Base-by-base conservation (phyloP, 2,888 invertebrate genomes). In the Carcina quercana region DNA sequence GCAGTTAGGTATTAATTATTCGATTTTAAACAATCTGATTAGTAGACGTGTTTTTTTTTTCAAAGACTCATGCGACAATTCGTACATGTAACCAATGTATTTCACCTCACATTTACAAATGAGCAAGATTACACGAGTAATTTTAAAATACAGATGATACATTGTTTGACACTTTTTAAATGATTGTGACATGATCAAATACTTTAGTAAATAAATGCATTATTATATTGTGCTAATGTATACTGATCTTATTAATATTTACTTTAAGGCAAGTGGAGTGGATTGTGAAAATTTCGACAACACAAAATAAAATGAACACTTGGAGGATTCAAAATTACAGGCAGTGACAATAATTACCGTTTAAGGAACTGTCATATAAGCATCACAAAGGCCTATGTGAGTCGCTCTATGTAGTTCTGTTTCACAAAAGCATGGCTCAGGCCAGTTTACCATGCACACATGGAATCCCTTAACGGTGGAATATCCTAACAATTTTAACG, bases 261-360 rank as follows among this genome's bases (percentile, higher is more conserved):
- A 53, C 45, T 46, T n/a, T 58, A 72, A 70, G 74, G 69, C 73
- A 69, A 73, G 67, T 70, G 54, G 58, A 48, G 35, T 42, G n/a
- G n/a, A n/a, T n/a, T n/a, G n/a, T 43, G 17, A 17, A 24, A 11
- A 10, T 24, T 24, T 24, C 10, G n/a, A 11, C 11, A 11, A 24
- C 6, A 53, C 55, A 53, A 54, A 54, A 62, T 51, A 59, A 64
- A 61, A 66, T 68, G 71, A 76, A 76, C 76, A 74, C 68, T 67
- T 57, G 52, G 47, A 52, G 41, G 52, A 55, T 51, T 50, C 50
- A 63, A 58, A 63, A 67, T 59, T 45, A 57, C 19, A 70, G 75
- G 75, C 78, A 78, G 78, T 75, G 75, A 68, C 41, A 43, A 45
- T 38, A 40, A 58, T 58, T 64, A 65, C 68, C 63, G n/a, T n/a